Conservation (phyloP, 2,113 vertebrate species). For the Aspiorhynchus laticeps region DNA sequence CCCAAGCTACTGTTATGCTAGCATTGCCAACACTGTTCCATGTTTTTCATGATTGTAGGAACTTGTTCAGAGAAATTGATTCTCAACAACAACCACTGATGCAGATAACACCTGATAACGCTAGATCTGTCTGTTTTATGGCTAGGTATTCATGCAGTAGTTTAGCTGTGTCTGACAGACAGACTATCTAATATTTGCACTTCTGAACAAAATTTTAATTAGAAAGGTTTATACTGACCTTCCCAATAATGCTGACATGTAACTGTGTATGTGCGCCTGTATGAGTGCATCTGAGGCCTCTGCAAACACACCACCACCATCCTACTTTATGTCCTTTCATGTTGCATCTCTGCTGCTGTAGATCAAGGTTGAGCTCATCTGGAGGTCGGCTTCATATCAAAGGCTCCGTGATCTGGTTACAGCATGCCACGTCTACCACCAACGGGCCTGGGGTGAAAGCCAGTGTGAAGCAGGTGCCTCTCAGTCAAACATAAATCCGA, state of each 20-base stretch:
- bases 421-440: conserved; percentile 33
- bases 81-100: neutral
- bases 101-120: neutral
- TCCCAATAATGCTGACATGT: neutral
- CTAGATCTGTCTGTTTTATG: neutral
- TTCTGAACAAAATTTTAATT: neutral
- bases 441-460: conserved; percentile 7
- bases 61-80: no score
- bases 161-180: neutral
- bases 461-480: conserved; percentile 52
- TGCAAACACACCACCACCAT: conserved; percentile 33
- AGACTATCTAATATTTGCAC: neutral
- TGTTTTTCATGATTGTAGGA: neutral
- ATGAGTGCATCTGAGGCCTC: conserved; percentile 26
- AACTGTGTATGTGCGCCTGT: neutral
- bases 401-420: conserved; percentile 54
- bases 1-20: neutral
- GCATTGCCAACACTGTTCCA: neutral
- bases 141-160: neutral
- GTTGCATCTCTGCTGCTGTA: conserved; percentile 50
- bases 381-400: conserved; percentile 56
- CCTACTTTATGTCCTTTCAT: conserved; percentile 51
- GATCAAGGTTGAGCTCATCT: conserved; percentile 54
- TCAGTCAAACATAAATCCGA: neutral
- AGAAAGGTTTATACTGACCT: neutral